These are phyloP conservation scores for Papilio polyxenes DNA, from an alignment of 1,140 invertebrate genomes.

Conservation along the genomic window DNA sequence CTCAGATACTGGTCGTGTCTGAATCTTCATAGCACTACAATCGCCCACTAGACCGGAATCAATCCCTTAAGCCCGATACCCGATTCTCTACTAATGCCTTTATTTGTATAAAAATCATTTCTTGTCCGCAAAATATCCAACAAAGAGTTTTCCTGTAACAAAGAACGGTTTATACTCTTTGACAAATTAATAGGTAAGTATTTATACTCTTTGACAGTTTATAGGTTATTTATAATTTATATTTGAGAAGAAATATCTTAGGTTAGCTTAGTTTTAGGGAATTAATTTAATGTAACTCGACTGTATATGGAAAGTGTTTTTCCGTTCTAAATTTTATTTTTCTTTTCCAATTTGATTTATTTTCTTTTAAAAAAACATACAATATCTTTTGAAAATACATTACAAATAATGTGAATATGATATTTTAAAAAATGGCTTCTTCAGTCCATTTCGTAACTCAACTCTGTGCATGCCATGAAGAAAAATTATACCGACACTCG, in stretches of 20 bases:
- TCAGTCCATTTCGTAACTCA: constrained; percentile 36
- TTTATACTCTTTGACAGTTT: neutral
- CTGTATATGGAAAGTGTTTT: too few species aligned
- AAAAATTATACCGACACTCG: constrained; percentile 69
- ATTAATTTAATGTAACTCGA: too few species aligned
- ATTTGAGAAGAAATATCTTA: too few species aligned
- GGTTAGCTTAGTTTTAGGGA: too few species aligned
- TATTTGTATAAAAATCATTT: constrained; percentile 39
- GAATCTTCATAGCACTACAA: constrained; percentile 1
- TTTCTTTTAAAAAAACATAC: too few species aligned
- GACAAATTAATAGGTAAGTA: neutral
- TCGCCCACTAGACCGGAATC: constrained; percentile 37
- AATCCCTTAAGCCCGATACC: constrained; percentile 37
- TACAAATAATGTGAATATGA: neutral
- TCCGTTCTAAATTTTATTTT: too few species aligned
- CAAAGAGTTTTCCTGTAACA: neutral
- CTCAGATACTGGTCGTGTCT: neutral
- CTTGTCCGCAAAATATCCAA: constrained; percentile 24
- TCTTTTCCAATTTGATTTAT: too few species aligned
- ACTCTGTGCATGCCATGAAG: constrained; percentile 61
- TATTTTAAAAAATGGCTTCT: constrained; percentile 12
- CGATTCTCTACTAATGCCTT: constrained; percentile 31
- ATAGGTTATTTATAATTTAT: neutral
- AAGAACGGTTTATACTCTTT: neutral
- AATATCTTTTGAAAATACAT: too few species aligned